A percentile compares a stretch with the other conserved stretches of the same genome.
Conservation (phyloP, 2,888 invertebrate species). For the Machimus atricapillus region DNA sequence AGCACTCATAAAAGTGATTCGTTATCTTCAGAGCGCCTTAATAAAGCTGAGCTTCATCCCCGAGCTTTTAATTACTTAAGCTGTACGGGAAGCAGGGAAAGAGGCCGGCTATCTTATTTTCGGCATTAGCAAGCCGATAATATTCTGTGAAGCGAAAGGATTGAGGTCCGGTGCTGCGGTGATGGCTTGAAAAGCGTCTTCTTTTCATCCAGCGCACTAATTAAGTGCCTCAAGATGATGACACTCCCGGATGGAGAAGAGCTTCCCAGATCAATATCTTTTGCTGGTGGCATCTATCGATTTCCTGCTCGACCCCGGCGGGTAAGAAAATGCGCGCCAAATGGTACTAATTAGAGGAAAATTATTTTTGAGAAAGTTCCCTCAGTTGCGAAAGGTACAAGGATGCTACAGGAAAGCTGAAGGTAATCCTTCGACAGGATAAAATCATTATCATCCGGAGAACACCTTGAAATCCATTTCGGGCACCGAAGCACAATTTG, state of each 20-base stretch:
- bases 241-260: background rate
- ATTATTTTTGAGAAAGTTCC: conserved; percentile 42
- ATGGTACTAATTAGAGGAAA: conserved; percentile 44
- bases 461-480: conserved; percentile 3
- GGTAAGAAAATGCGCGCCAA: background rate
- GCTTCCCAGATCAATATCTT: background rate
- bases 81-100: background rate
- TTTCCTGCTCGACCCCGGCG: background rate
- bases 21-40: conserved; percentile 2
- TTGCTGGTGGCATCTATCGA: background rate
- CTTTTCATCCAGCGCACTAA: background rate
- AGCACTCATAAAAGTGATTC: conserved; percentile 17
- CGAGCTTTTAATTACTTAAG: conserved; percentile 18
- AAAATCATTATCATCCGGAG: conserved; percentile 24
- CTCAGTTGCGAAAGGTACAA: background rate
- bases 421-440: conserved; percentile 11
- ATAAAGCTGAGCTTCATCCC: conserved; percentile 9
- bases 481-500: background rate
- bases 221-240: conserved; percentile 30
- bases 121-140: background rate
- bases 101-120: background rate
- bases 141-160: background rate
- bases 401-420: background rate
- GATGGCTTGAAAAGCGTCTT: conserved; percentile 10
- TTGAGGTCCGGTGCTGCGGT: background rate